These are phyloP conservation scores for Cirrhinus molitorella DNA, from an alignment of 2,797 vertebrate species.

Conservation along the genomic window DNA sequence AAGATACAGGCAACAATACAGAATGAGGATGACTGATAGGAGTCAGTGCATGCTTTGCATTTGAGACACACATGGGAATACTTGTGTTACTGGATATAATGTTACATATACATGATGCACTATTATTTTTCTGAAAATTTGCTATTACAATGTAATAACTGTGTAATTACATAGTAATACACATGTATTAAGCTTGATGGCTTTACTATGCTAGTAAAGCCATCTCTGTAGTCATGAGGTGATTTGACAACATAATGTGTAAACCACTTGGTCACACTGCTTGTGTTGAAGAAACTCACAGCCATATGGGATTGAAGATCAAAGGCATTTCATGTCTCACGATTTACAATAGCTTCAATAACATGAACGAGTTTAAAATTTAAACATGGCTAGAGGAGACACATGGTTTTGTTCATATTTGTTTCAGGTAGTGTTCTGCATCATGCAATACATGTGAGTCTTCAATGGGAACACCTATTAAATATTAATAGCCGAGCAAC, in stretches of 20 bases:
- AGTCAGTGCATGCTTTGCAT: conserved; percentile 1
- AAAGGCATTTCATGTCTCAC: conserved; percentile 8
- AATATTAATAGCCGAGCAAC: conserved; percentile 49
- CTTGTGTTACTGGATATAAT: not conserved
- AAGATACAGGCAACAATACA: not conserved
- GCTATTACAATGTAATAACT: not conserved
- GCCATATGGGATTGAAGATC: conserved; percentile 23
- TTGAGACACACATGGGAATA: not conserved
- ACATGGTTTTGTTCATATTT: conserved; percentile 48
- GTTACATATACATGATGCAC: not conserved
- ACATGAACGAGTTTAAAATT: conserved; percentile 39
- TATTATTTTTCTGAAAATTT: not conserved
- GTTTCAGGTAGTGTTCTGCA: conserved; percentile 43
- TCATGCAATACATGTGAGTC: conserved; percentile 12
- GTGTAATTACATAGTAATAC: not conserved
- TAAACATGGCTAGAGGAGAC: conserved; percentile 29
- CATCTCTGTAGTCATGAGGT: not conserved
- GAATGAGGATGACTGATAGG: conserved; percentile 2
- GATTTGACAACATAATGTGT: conserved; percentile 20
- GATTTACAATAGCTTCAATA: conserved; percentile 29
- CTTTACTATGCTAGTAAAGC: not conserved
- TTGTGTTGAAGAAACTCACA: conserved; percentile 18
- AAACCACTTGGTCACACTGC: conserved; percentile 26
- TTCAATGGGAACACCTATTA: conserved; percentile 33
- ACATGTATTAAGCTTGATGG: not conserved